Percentiles rank a stretch among this genome's conserved stretches.
These are phyloP conservation scores for Helobdella robusta DNA, from an alignment of 2,888 invertebrate species.

Conservation along the genomic window DNA sequence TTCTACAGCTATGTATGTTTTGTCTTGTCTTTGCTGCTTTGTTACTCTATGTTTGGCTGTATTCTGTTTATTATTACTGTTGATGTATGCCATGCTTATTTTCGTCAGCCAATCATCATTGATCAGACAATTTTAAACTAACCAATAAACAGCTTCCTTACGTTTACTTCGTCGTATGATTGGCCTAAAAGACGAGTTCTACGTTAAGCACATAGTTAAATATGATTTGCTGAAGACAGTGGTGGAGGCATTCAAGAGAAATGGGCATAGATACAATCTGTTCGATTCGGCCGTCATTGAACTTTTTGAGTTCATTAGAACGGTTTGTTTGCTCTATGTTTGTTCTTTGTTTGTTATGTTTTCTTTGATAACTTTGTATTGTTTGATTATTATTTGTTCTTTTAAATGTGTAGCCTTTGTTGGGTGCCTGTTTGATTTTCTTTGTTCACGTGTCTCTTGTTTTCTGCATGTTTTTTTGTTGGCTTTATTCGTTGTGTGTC, in stretches of 20 bases:
- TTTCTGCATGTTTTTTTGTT: too few relatives aligned
- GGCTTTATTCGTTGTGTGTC: too few relatives aligned
- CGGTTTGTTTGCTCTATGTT: slow-evolving; percentile 54
- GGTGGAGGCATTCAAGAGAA: slow-evolving; percentile 86
- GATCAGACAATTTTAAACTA: background rate
- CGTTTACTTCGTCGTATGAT: slow-evolving; percentile 94
- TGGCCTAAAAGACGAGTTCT: slow-evolving; percentile 94
- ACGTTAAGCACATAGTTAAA: slow-evolving; percentile 88
- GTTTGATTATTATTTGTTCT: too few relatives aligned
- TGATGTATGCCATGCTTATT: background rate
- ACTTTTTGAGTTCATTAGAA: slow-evolving; percentile 95
- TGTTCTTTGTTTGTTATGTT: too few relatives aligned
- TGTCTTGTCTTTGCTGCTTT: background rate
- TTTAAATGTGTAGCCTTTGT: too few relatives aligned
- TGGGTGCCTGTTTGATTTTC: too few relatives aligned
- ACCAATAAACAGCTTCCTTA: slow-evolving; percentile 74
- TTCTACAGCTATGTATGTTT: slow-evolving; percentile 73
- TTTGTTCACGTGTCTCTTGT: too few relatives aligned
- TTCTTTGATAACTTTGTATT: too few relatives aligned
- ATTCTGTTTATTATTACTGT: background rate
- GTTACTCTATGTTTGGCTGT: background rate
- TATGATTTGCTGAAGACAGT: slow-evolving; percentile 90
- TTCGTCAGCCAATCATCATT: background rate
- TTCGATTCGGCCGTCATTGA: slow-evolving; percentile 97
- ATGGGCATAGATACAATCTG: slow-evolving; percentile 95